A percentile compares a stretch with the other conserved stretches of the same genome.
Evolutionary conservation across 2,888 invertebrate genomes (phyloP).

Genomic region (Rotaria magnacalcarata): DNA sequence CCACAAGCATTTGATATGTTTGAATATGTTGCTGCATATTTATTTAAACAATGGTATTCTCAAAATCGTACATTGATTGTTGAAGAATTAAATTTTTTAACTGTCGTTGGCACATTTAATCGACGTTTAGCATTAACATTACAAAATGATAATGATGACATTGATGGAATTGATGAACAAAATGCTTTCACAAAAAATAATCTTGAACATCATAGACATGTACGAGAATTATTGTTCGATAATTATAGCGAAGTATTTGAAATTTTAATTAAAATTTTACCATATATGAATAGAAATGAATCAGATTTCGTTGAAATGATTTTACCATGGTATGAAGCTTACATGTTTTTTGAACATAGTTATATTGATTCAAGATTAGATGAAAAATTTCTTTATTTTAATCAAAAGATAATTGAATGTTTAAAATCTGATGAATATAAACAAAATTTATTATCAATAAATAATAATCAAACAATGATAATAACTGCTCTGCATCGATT

Average conservation of each 20-base stretch:
- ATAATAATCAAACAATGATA: not conserved
- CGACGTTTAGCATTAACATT: not conserved
- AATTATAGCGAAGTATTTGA: not conserved
- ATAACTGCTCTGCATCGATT: not conserved
- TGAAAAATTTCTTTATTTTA: not conserved
- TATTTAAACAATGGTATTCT: constrained; percentile 24
- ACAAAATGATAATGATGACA: constrained; percentile 2
- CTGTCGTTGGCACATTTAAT: not conserved
- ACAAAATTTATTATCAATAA: not conserved
- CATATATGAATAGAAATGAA: not conserved
- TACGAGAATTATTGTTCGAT: not conserved
- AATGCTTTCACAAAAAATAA: not conserved
- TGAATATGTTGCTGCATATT: not conserved
- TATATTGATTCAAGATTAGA: constrained; percentile 5
- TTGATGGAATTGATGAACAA: not conserved
- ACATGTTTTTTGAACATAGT: constrained; percentile 8
- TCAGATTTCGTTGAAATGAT: not conserved
- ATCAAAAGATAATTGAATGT: not conserved
- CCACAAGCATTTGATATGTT: constrained; percentile 2
- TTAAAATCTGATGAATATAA: constrained; percentile 20
- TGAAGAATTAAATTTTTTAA: constrained; percentile 22
- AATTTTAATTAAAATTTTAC: not conserved
- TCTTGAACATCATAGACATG: constrained; percentile 19
- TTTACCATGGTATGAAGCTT: not conserved
- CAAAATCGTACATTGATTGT: not conserved